A percentile compares a stretch with the other conserved stretches of the same genome.
phyloP scores from a whole-genome alignment of 2,888 invertebrate species.

The Euzophera pinguis region DNA sequence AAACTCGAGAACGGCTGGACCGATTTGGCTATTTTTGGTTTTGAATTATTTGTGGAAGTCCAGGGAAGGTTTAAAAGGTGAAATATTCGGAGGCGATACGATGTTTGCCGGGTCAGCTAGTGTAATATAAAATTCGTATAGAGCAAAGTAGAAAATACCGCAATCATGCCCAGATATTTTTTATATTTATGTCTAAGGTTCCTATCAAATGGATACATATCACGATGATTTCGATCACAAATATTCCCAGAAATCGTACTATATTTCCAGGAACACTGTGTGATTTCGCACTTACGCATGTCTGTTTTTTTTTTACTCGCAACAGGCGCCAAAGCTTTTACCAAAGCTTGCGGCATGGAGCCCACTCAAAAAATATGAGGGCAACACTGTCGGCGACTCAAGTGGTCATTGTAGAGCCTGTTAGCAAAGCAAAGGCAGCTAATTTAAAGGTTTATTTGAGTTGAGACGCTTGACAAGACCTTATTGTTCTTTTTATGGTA shows the following conservation, averaged over 20 bases:
- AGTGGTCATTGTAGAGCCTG: constrained; percentile 52
- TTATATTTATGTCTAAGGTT: too few relatives aligned
- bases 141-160: too few relatives aligned
- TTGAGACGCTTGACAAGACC: constrained; percentile 32
- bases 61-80: too few relatives aligned
- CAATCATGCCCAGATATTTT: too few relatives aligned
- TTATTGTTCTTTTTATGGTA: constrained; percentile 32
- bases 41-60: too few relatives aligned
- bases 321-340: constrained; percentile 75
- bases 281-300: constrained; percentile 62
- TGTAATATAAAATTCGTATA: too few relatives aligned
- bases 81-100: too few relatives aligned
- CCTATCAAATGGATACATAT: background rate
- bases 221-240: constrained; percentile 32
- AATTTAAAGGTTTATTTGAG: constrained; percentile 42
- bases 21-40: too few relatives aligned
- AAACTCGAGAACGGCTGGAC: too few relatives aligned
- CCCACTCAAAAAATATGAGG: constrained; percentile 48
- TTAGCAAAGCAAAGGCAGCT: constrained; percentile 65
- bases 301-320: constrained; percentile 49
- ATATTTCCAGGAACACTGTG: constrained; percentile 51
- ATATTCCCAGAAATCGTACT: constrained; percentile 52
- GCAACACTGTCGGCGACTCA: constrained; percentile 29
- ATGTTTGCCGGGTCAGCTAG: too few relatives aligned
- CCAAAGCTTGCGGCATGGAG: constrained; percentile 35